These are phyloP conservation scores for Morone saxatilis DNA, from an alignment of 2,113 vertebrate genomes.

Conservation along the genomic window DNA sequence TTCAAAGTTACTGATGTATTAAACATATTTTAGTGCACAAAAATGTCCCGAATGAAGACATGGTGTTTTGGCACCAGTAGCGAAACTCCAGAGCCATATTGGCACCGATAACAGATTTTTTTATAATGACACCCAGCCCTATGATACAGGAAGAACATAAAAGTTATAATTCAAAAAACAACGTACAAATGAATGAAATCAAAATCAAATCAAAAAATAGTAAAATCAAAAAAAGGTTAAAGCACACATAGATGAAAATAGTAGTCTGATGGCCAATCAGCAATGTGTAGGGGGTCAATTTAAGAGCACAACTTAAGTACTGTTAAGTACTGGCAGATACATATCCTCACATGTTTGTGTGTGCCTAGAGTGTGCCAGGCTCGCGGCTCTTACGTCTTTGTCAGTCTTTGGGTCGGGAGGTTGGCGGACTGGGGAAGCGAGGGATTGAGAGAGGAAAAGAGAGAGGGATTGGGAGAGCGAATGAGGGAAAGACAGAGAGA, in stretches of 20 bases:
- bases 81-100: no score
- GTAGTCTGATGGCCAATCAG: background rate
- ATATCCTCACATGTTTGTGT: conserved; percentile 3
- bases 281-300: background rate
- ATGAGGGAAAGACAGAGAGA: conserved; percentile 56
- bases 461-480: conserved; percentile 53
- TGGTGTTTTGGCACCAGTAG: no score
- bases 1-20: background rate
- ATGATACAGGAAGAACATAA: background rate
- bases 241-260: background rate
- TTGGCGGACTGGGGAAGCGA: conserved; percentile 36
- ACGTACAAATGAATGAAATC: background rate
- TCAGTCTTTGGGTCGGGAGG: conserved; percentile 61
- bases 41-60: no score
- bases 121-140: background rate
- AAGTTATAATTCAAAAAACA: background rate
- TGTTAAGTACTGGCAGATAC: background rate
- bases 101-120: no score
- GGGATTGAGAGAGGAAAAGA: conserved; percentile 43
- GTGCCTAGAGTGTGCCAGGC: conserved; percentile 22
- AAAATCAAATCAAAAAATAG: background rate
- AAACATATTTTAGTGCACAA: background rate
- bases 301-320: background rate
- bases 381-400: conserved; percentile 42
- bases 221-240: background rate